Evolutionary conservation across 2,113 vertebrate species (phyloP), one percentile per base, ranked within the genome.

Genomic region (Dromaius novaehollandiae): DNA sequence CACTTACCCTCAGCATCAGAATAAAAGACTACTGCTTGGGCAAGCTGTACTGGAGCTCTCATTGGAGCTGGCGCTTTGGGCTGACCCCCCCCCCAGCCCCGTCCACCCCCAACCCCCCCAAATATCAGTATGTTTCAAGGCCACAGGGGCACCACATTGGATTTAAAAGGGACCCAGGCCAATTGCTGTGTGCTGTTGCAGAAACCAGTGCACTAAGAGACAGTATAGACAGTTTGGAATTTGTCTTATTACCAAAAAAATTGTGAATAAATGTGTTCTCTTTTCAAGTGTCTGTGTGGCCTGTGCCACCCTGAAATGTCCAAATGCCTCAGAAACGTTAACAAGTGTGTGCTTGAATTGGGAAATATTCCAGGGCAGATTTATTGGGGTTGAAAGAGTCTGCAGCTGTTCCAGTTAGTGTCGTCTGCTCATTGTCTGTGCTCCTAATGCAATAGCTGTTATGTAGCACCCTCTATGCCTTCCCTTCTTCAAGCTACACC

Each of bases 291-390:
- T 77, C 74, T 76, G 28, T 56, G 48, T 76, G 70, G 4, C 16
- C 48, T 15, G 5, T 70, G 46, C 46, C 46, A 36, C 8, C 24
- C n/a, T 50, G n/a, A 42, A 50, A 64, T 17, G 44, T 69, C 21
- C 11, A 42, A 13, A 42, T 63, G 53, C 30, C 16, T 69, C n/a
- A 70, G n/a, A 69, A 81, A 30, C n/a, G 26, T n/a, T 63, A 56
- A 40, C 20, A 76, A 36, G 46, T 0, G 1, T 50, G 6, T 60
- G 14, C 1, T 1, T 34, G 30, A 36, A 18, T 36, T 70, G 24
- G 70, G 40, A 81, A 6, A 2, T 42, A 24, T 50, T 55, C 63
- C 55, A 55, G 48, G 64, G 18, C n/a, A 25, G 34, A 12, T 70
- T 55, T 70, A 55, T 19, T 30, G n/a, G 40, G 28, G 24, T 76